Evolutionary conservation across 2,888 invertebrate genomes (phyloP).

Genomic region (Resseliella maxima): DNA sequence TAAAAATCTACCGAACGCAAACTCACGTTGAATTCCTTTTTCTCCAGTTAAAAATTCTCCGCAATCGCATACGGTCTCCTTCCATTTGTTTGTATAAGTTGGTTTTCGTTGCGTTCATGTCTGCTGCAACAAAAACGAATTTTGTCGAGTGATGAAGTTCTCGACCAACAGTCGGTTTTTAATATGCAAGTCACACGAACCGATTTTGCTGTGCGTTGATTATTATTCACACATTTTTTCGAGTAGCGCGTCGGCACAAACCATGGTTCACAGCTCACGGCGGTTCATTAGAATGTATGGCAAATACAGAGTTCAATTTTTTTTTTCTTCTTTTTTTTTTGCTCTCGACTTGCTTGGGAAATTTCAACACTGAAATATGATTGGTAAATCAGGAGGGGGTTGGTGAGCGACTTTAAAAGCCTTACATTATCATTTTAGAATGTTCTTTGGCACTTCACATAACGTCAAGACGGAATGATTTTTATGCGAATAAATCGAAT

Average conservation of each 20-base stretch:
- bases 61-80: neutral
- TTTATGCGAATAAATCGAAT: slow-evolving; percentile 34
- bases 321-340: neutral
- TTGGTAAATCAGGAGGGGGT: neutral
- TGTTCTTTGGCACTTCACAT: slow-evolving; percentile 16
- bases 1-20: neutral
- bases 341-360: neutral
- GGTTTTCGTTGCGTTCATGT: slow-evolving; percentile 10
- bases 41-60: slow-evolving; percentile 1
- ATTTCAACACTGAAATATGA: slow-evolving; percentile 17
- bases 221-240: slow-evolving; percentile 52
- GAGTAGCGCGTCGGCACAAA: neutral
- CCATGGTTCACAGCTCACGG: neutral
- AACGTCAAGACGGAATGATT: slow-evolving; percentile 13
- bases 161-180: slow-evolving; percentile 14
- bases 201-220: slow-evolving; percentile 51
- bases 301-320: slow-evolving; percentile 36
- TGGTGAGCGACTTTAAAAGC: neutral
- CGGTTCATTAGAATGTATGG: slow-evolving; percentile 34
- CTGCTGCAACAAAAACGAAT: neutral
- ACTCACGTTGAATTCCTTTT: neutral
- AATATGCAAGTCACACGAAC: slow-evolving; percentile 53
- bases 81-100: neutral
- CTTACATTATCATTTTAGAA: slow-evolving; percentile 1
- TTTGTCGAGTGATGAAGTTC: neutral